phyloP scores from a whole-genome alignment of 2,888 invertebrate species.

The Eupelmus urozonus region DNA sequence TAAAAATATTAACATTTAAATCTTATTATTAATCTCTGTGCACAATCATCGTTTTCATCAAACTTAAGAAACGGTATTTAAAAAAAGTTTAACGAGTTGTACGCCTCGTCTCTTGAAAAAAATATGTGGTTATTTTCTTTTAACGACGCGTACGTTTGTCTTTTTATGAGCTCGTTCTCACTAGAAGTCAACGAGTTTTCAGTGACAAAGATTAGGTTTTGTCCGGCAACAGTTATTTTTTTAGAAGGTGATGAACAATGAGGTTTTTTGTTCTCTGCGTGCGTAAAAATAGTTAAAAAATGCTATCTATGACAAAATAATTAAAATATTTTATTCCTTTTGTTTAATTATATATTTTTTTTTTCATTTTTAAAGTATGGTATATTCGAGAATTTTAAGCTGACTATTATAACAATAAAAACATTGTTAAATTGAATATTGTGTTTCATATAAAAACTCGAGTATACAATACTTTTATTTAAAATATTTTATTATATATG shows the following conservation, averaged over 20 bases:
- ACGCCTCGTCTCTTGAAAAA: background rate
- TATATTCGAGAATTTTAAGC: constrained; percentile 7
- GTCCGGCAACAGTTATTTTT: constrained; percentile 25
- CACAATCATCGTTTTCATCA: background rate
- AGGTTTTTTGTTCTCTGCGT: constrained; percentile 33
- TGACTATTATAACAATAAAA: no score
- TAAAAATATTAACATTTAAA: no score
- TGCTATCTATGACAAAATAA: background rate
- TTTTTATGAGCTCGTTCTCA: background rate
- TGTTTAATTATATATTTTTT: constrained; percentile 34
- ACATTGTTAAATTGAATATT: no score
- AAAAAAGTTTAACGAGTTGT: background rate
- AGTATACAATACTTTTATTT: constrained; percentile 37
- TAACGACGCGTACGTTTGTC: no score
- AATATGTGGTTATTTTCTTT: background rate
- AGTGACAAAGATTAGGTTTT: constrained; percentile 15
- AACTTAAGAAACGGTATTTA: background rate
- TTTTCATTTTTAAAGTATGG: constrained; percentile 29
- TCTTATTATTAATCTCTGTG: no score
- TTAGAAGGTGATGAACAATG: constrained; percentile 31
- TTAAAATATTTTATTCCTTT: constrained; percentile 25
- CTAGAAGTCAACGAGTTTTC: constrained; percentile 1
- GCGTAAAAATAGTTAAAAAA: constrained; percentile 33
- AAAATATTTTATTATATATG: constrained; percentile 15
- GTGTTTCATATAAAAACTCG: no score